phyloP scores from a whole-genome alignment of 1,140 invertebrate species.

The Steinernema feltiae region DNA sequence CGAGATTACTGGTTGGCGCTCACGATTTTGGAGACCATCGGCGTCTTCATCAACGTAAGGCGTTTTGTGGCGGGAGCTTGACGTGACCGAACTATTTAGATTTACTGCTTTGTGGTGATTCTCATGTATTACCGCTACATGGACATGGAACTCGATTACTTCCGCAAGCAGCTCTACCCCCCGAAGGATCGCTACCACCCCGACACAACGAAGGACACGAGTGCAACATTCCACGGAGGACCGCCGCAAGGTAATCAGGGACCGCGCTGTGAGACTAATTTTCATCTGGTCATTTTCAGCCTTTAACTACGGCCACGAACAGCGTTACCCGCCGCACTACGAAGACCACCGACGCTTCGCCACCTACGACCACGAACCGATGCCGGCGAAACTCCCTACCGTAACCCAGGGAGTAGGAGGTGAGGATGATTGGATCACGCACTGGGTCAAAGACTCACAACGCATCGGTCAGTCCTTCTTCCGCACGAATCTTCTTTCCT shows the following conservation, averaged over 20 bases:
- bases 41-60: constrained; percentile 54
- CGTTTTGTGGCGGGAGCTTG: neutral
- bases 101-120: constrained; percentile 52
- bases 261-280: neutral
- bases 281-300: neutral
- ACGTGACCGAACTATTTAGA: constrained; percentile 31
- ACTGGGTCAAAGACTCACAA: constrained; percentile 37
- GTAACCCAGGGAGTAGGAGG: constrained; percentile 5
- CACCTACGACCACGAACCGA: constrained; percentile 13
- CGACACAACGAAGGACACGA: neutral
- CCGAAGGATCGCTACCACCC: neutral
- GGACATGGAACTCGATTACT: constrained; percentile 14
- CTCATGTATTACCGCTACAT: constrained; percentile 48
- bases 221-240: neutral
- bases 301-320: neutral
- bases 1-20: constrained; percentile 55
- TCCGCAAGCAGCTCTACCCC: neutral
- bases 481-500: neutral
- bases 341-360: neutral
- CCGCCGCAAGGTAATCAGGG: neutral
- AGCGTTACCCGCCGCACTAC: neutral
- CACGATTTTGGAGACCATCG: constrained; percentile 54
- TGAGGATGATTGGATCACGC: constrained; percentile 33
- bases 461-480: constrained; percentile 14
- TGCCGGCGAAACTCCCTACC: constrained; percentile 15